These are phyloP conservation scores for Plectrocnemia conspersa DNA, from an alignment of 1,140 invertebrate species.

Conservation along the genomic window DNA sequence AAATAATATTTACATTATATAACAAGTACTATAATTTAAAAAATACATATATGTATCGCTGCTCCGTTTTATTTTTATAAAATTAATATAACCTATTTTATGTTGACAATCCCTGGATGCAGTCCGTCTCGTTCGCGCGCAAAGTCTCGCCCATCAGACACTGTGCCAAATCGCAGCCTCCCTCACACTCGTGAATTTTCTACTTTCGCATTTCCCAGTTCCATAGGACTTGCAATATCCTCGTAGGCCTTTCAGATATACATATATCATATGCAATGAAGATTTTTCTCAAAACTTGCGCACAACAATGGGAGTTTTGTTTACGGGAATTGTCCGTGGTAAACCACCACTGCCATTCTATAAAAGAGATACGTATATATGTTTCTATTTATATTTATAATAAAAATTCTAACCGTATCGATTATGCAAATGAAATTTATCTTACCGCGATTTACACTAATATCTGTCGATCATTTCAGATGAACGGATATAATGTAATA, in stretches of 20 bases:
- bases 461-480: no score
- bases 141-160: not conserved
- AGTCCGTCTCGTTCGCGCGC: constrained; percentile 7
- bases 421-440: not conserved
- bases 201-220: not conserved
- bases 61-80: no score
- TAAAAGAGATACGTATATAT: not conserved
- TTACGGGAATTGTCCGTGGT: not conserved
- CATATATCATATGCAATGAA: constrained; percentile 24
- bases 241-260: no score
- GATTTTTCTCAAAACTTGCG: constrained; percentile 9
- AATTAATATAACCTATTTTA: no score
- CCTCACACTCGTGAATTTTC: not conserved
- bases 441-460: not conserved
- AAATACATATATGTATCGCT: no score
- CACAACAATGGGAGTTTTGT: not conserved
- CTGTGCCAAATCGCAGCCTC: not conserved
- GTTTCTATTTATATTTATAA: not conserved
- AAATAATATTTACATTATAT: no score
- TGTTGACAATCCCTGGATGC: no score
- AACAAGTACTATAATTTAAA: no score
- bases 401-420: no score
- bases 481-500: no score
- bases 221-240: no score
- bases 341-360: not conserved